phyloP scores from a whole-genome alignment of 2,888 invertebrate species.

The Hipparchia semele region DNA sequence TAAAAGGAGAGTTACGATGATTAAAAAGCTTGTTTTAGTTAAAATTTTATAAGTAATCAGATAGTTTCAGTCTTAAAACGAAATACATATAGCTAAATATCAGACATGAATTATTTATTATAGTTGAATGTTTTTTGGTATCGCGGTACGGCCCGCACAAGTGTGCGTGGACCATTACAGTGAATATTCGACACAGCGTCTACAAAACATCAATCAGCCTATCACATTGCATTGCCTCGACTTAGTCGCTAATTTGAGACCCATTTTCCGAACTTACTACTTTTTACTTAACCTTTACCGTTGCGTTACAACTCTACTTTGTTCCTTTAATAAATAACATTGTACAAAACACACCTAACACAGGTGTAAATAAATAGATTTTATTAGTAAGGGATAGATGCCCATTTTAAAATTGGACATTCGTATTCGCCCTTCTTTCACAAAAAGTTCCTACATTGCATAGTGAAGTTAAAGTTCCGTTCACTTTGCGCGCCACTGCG shows the following conservation, averaged over 20 bases:
- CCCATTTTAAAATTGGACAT: too few relatives aligned
- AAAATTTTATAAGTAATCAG: too few relatives aligned
- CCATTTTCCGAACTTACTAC: slow-evolving; percentile 55
- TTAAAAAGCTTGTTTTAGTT: too few relatives aligned
- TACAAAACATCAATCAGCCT: slow-evolving; percentile 43
- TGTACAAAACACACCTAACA: slow-evolving; percentile 37
- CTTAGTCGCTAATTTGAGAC: slow-evolving; percentile 68
- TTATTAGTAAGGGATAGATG: too few relatives aligned
- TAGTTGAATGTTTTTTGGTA: neutral
- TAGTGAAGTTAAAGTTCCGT: too few relatives aligned
- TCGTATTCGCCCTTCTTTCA: too few relatives aligned
- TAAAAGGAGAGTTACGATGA: too few relatives aligned
- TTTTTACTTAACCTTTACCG: slow-evolving; percentile 32
- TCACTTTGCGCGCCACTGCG: too few relatives aligned
- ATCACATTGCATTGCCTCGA: slow-evolving; percentile 57
- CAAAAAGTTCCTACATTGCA: too few relatives aligned
- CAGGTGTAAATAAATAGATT: slow-evolving; percentile 11
- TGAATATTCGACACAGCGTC: slow-evolving; percentile 40
- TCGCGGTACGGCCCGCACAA: neutral
- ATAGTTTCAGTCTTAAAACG: too few relatives aligned
- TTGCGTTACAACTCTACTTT: slow-evolving; percentile 20
- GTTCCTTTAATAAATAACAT: slow-evolving; percentile 20
- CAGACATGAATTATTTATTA: too few relatives aligned
- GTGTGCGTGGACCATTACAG: slow-evolving; percentile 16
- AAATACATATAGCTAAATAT: too few relatives aligned